These are phyloP conservation scores for Cantharis rufa DNA, from an alignment of 2,888 invertebrate genomes.

Conservation along the genomic window DNA sequence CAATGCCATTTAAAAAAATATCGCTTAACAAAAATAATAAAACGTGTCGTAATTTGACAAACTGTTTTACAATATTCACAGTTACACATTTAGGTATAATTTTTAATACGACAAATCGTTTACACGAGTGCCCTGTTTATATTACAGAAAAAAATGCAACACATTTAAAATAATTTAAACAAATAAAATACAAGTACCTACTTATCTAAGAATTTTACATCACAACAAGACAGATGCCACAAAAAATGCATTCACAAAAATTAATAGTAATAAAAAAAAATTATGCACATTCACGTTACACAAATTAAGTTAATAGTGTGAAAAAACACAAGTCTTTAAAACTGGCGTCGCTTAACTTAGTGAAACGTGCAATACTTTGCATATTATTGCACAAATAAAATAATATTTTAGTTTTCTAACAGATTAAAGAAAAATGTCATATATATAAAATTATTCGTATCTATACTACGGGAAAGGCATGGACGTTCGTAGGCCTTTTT, in stretches of 20 bases:
- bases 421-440: not conserved
- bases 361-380: not conserved
- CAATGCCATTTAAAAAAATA: constrained; percentile 1
- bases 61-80: not conserved
- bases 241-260: not conserved
- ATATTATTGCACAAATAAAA: not conserved
- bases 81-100: not conserved
- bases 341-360: not conserved
- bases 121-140: not conserved
- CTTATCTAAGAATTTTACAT: not conserved
- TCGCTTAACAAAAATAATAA: not conserved
- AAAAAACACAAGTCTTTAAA: not conserved
- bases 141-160: not conserved
- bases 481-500: too few species aligned
- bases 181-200: not conserved
- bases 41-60: not conserved
- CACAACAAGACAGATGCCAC: not conserved
- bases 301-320: not conserved
- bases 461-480: not conserved
- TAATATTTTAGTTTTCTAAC: not conserved
- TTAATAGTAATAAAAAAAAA: constrained; percentile 7
- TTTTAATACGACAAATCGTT: not conserved
- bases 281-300: constrained; percentile 7
- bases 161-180: not conserved
- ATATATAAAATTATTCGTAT: not conserved